phyloP scores from a whole-genome alignment of 2,888 invertebrate genomes.

The Nycteola revayana region DNA sequence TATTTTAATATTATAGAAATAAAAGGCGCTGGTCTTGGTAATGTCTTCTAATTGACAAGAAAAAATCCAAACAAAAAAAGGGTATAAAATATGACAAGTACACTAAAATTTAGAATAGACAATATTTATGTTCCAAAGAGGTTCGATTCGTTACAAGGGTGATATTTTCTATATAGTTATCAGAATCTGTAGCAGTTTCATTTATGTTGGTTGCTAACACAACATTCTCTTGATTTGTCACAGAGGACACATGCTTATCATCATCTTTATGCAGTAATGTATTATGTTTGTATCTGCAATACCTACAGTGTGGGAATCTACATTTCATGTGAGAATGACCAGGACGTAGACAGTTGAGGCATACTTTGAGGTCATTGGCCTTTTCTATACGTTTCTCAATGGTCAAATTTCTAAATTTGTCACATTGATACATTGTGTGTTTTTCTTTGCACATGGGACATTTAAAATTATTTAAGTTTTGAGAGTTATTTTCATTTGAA shows the following conservation, averaged over 20 bases:
- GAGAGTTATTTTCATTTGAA: neutral
- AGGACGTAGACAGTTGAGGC: neutral
- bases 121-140: no score
- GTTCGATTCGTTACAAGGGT: slow-evolving; percentile 6
- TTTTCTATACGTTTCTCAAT: neutral
- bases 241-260: no score
- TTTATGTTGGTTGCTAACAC: no score
- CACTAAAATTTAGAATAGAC: no score
- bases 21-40: no score
- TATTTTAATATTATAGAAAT: no score
- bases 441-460: neutral
- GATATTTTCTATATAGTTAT: slow-evolving; percentile 2
- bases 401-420: neutral
- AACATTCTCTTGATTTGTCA: no score
- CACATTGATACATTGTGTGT: neutral
- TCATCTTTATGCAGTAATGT: neutral
- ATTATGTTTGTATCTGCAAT: neutral
- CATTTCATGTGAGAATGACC: neutral
- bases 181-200: slow-evolving; percentile 1
- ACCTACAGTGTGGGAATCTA: neutral
- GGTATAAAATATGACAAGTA: slow-evolving; percentile 13
- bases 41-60: no score
- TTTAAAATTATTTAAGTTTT: neutral
- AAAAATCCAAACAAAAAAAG: slow-evolving; percentile 2
- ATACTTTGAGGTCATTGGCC: neutral